Evolutionary conservation across 2,888 invertebrate species (phyloP).

Genomic region (Scaptomyza caliginosa): DNA sequence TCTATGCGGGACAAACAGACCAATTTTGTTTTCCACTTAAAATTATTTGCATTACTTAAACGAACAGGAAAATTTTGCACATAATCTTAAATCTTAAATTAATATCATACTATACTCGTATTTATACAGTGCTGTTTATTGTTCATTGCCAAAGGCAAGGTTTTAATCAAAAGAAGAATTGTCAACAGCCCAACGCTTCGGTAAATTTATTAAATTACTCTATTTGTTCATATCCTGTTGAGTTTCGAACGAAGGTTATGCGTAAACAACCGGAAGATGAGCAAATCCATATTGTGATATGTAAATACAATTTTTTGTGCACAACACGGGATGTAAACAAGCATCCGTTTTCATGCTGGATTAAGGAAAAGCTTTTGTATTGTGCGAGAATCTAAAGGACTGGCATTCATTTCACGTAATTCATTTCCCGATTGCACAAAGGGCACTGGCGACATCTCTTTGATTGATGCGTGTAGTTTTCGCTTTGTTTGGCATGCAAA

Average conservation of each 20-base stretch:
- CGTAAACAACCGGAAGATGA: constrained; percentile 12
- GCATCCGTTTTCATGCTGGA: constrained; percentile 2
- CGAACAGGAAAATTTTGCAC: constrained; percentile 13
- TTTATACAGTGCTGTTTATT: not conserved
- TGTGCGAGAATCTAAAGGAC: constrained; percentile 11
- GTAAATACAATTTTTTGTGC: constrained; percentile 2
- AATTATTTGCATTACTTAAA: constrained; percentile 20
- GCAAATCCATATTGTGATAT: constrained; percentile 9
- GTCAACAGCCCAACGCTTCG: not conserved
- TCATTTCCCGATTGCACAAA: constrained; percentile 59
- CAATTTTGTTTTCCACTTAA: constrained; percentile 11
- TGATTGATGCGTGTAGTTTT: constrained; percentile 48
- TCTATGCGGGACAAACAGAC: constrained; percentile 26
- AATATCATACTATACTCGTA: not conserved
- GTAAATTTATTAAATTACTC: not conserved
- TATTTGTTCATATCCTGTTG: constrained; percentile 4
- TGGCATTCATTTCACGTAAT: constrained; percentile 55
- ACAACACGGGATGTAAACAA: not conserved
- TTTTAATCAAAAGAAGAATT: not conserved
- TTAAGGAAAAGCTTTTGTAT: constrained; percentile 6
- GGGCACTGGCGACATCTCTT: constrained; percentile 38
- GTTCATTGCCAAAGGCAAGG: not conserved
- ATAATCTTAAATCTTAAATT: no score
- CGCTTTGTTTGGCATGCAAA: constrained; percentile 40
- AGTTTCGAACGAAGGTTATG: not conserved